Evolutionary conservation across 1,140 invertebrate species (phyloP).

Genomic region (Drosophila lacteicornis): DNA sequence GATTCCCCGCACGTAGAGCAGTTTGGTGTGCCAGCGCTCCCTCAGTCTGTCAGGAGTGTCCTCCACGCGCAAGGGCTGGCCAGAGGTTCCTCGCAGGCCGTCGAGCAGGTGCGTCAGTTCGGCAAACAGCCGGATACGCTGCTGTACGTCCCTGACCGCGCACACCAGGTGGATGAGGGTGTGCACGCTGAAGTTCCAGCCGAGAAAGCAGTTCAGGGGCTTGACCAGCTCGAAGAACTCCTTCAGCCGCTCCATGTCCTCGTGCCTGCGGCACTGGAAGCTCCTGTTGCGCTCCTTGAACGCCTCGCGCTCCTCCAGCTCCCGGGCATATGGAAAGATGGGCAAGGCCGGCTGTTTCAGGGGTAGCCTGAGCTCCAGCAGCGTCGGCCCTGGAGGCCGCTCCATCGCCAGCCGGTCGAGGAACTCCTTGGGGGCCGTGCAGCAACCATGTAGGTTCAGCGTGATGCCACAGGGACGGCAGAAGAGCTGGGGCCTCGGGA

Average conservation of each 20-base stretch:
- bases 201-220: background rate
- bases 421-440: constrained; percentile 57
- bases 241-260: constrained; percentile 46
- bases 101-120: constrained; percentile 36
- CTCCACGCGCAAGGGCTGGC: background rate
- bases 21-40: constrained; percentile 24
- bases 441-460: constrained; percentile 61
- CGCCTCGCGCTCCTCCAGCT: constrained; percentile 54
- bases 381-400: background rate
- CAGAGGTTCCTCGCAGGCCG: constrained; percentile 3
- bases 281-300: constrained; percentile 61
- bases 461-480: constrained; percentile 39
- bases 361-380: background rate
- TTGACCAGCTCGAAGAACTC: constrained; percentile 30
- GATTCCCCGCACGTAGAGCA: constrained; percentile 64
- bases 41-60: constrained; percentile 4
- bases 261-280: constrained; percentile 43
- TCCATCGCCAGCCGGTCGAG: constrained; percentile 25
- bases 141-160: background rate
- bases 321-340: constrained; percentile 42
- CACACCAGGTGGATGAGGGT: constrained; percentile 53
- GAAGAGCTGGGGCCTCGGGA: constrained; percentile 39
- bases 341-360: fast-evolving
- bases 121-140: constrained; percentile 36
- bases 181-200: constrained; percentile 60